Conservation (phyloP, 2,113 vertebrate genomes). For the Panthera uncia region DNA sequence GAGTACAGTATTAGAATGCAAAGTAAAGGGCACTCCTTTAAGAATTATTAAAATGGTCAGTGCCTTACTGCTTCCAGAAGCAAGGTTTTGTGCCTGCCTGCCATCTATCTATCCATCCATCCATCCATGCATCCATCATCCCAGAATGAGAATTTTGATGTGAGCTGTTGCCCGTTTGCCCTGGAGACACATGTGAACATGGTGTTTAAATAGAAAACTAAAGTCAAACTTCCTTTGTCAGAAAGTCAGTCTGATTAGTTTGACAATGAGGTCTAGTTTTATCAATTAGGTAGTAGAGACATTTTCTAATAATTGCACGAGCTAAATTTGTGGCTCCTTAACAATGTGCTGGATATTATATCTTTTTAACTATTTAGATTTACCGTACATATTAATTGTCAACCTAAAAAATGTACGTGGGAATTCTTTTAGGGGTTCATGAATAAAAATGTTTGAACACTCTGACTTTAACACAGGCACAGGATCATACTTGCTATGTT, state of each 20-base stretch:
- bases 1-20: neutral
- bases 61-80: neutral
- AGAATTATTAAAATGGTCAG: neutral
- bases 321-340: conserved; percentile 5
- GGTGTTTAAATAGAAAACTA: conserved; percentile 28
- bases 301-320: neutral
- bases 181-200: neutral
- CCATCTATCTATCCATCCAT: neutral
- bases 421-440: neutral
- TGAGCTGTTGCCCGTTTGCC: neutral
- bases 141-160: neutral
- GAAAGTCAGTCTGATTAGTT: neutral
- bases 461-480: neutral
- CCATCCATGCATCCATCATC: neutral
- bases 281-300: neutral
- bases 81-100: neutral
- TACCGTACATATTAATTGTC: neutral
- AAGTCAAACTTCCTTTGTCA: conserved; percentile 7
- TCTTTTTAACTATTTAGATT: conserved; percentile 3
- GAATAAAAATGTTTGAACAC: neutral
- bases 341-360: conserved; percentile 7
- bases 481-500: neutral
- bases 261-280: conserved; percentile 34
- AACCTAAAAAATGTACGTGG: conserved; percentile 12
- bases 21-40: neutral